Base-by-base conservation (phyloP, 92 coral and sea anemone species). In the Palythoa caribaeorum region DNA sequence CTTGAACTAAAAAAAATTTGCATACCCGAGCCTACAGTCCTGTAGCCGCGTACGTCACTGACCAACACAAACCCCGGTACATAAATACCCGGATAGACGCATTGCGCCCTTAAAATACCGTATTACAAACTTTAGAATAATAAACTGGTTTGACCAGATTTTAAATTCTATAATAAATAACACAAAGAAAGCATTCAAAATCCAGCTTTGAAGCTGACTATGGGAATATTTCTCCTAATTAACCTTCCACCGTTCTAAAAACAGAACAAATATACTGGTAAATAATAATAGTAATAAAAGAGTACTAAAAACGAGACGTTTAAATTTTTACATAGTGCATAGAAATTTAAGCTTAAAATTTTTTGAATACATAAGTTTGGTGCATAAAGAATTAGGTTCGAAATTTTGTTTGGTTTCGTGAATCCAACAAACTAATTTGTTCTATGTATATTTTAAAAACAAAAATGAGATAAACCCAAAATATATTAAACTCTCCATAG, bases 201-300 rank as follows among this genome's bases (percentile, higher is more conserved):
- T 79, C 84, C 84, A 62, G 84, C 84, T 79, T 79, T 79, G 84
- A 79, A 79, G 66, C 66, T 69, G 65, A 60, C 16, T n/a, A 79
- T n/a, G 38, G 44, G 21, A 62, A 59, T 60, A n/a, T 37, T 38
- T 11, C 54, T 36, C 14, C 21, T 57, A 79, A 28, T 28, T 28
- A 28, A 39, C 1, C 16, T 35, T 14, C 48, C 38, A 62, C 73
- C 51, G 37, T 60, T 79, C 72, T 79, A 44, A 35, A 79, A 63
- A 38, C n/a, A 79, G 37, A 59, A 57, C n/a, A 79, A 60, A 79
- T 62, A 37, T 17, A 16, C 38, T 28, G 59, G 5, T 1, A 78
- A 59, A 17, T 21, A 36, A 79, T 15, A 38, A 2, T 20, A 15
- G 38, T 15, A 12, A 11, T 54, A 28, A 38, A 79, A 79, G 36